Evolutionary conservation across 1,140 invertebrate genomes (phyloP).

Genomic region (Halotydeus destructor): DNA sequence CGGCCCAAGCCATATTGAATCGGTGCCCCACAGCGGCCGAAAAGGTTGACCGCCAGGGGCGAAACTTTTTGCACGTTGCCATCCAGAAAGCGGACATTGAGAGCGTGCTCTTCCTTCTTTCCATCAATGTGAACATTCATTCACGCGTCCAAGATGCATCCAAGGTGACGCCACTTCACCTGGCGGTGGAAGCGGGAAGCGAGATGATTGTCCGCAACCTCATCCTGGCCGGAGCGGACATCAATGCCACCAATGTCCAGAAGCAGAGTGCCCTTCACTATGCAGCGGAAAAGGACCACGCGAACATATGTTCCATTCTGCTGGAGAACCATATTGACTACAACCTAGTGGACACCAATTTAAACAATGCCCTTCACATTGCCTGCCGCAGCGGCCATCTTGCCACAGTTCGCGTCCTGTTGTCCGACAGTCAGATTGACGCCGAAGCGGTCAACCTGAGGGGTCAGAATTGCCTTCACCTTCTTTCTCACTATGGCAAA

Average conservation of each 20-base stretch:
- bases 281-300: constrained; percentile 55
- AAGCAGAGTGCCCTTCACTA: constrained; percentile 69
- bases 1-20: constrained; percentile 69
- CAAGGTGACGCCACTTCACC: constrained; percentile 64
- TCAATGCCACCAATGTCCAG: constrained; percentile 31
- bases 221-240: constrained; percentile 31
- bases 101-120: constrained; percentile 75
- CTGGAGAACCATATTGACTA: constrained; percentile 49
- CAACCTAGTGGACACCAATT: constrained; percentile 59
- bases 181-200: constrained; percentile 40
- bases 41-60: constrained; percentile 57
- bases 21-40: constrained; percentile 73
- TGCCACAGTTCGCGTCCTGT: constrained; percentile 46
- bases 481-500: constrained; percentile 60
- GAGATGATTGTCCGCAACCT: constrained; percentile 36
- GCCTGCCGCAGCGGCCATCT: constrained; percentile 67
- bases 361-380: constrained; percentile 72
- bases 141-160: constrained; percentile 68
- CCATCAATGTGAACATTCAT: constrained; percentile 75
- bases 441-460: constrained; percentile 51
- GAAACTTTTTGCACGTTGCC: constrained; percentile 72
- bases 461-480: constrained; percentile 70
- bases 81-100: constrained; percentile 81
- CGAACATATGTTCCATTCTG: constrained; percentile 44
- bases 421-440: constrained; percentile 51